Conservation (phyloP, 2,797 vertebrate genomes). For the Melanotaenia pygmaea region DNA sequence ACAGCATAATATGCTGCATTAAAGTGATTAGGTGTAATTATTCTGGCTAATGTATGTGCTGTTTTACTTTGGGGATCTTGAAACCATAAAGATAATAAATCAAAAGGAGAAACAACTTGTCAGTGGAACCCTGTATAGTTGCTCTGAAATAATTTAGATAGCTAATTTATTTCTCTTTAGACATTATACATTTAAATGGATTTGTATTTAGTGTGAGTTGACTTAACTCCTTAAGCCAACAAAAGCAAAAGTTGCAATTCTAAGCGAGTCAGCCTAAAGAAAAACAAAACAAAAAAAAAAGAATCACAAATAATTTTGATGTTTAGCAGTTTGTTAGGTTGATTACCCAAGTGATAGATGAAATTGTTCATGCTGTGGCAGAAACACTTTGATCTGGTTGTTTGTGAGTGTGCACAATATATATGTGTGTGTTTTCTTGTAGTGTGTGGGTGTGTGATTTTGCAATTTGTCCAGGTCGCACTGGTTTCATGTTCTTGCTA, state of each 20-base stretch:
- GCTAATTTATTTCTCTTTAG: conserved; percentile 62
- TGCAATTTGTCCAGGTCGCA: conserved; percentile 50
- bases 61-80: conserved; percentile 77
- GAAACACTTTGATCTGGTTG: conserved; percentile 25
- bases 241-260: conserved; percentile 12
- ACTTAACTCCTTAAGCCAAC: conserved; percentile 4
- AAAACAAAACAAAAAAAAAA: conserved; percentile 46
- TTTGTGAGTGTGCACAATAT: conserved; percentile 17
- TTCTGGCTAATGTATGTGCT: conserved; percentile 84
- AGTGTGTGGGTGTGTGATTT: conserved; percentile 18
- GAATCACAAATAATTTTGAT: conserved; percentile 39
- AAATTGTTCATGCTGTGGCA: conserved; percentile 40
- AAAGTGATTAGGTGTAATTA: conserved; percentile 93
- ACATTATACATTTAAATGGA: neutral
- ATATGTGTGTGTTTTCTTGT: conserved; percentile 15
- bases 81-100: neutral
- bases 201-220: conserved; percentile 13
- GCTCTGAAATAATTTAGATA: conserved; percentile 82
- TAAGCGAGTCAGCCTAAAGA: conserved; percentile 31
- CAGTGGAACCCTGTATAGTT: conserved; percentile 71
- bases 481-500: conserved; percentile 55
- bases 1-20: conserved; percentile 89
- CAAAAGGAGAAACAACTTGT: conserved; percentile 76
- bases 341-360: conserved; percentile 48
- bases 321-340: conserved; percentile 40